Evolutionary conservation across 2,797 vertebrate genomes (phyloP), one percentile per base, ranked within the genome.

Genomic region (Megalops cyprinoides): DNA sequence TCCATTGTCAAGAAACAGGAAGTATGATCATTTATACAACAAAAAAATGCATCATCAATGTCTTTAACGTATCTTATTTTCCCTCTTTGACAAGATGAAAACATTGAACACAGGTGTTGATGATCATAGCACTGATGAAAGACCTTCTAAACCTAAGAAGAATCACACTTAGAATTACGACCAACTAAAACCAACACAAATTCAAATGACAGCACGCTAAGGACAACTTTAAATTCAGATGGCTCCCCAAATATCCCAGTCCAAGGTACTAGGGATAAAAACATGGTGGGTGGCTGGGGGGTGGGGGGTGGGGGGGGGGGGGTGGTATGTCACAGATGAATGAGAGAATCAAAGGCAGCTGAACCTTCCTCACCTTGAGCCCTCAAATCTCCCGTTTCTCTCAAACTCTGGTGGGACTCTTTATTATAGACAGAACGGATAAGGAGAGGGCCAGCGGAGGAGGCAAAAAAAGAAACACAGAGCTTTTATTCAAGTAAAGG

Each of bases 301-400:
- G 67, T 39, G 78, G 1, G 62, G 10, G 6, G 49, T 53, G 37
- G 51, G 3, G 67, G 6, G 69, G 39, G 23, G 48, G 81, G 34
- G 56, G 65, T 48, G 56, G 78, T 28, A 51, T 62, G 76, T 78
- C 49, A 74, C 67, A 74, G 76, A 56, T 62, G 31, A 39, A 51
- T 25, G 55, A 58, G 18, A 34, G 60, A 53, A 78, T 31, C 23
- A 55, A 28, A 69, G 2, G 4, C 76, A 39, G 15, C n/a, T 55
- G 44, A 25, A 79, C 81, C 82, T 85, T 10, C 74, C 97, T 99
- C 98, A 99, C 98, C 98, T 99, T 96, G 98, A 97, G 95, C 97
- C 97, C 97, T 99, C 97, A 97, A 96, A 97, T 97, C 98, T 96
- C 96, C 97, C 96, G 96, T 97, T 98, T 97, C 97, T 96, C 93